Evolutionary conservation across 2,113 vertebrate species (phyloP), one percentile per base, ranked within the genome.

Genomic region (Callopanchax toddi): DNA sequence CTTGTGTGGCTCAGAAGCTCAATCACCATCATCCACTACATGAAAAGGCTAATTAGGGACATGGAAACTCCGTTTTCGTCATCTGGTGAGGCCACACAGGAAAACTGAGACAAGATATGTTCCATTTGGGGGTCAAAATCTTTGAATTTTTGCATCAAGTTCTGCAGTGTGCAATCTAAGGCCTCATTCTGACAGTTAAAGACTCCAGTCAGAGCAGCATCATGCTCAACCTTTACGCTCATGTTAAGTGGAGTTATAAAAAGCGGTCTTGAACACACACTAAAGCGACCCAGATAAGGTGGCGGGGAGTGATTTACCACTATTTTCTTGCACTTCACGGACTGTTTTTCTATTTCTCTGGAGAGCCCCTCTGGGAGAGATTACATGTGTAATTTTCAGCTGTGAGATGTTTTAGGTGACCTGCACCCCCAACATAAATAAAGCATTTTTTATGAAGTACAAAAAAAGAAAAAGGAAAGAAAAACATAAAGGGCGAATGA

Each of bases 301-400:
- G 91, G 86, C 87, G 81, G 72, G 75, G 67, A 81, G 76, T 90
- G 90, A 93, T 92, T 92, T 92, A 92, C 81, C 86, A 79, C 82
- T 90, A 72, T 92, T 92, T 90, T 87, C 73, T 66, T 72, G 77
- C 87, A 89, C 89, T 89, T 90, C 75, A 70, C 61, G 11, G 83
- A 88, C 80, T 89, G 91, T 91, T 93, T 90, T 87, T 86, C 82
- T 86, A 86, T 88, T 88, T 89, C 86, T 87, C 82, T 51, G 16
- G 68, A 73, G 67, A 78, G 67, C 44, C 87, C 91, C 90, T 88
- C 71, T 64, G 84, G 90, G 91, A 91, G 68, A 84, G 82, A 87
- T 89, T 92, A 91, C 88, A 90, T 76, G 86, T 86, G 87, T 91
- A 90, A 90, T 90, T 91, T 91, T 91, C 89, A 90, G 89, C 85